Evolutionary conservation across 2,113 vertebrate species (phyloP).

Genomic region (Butorides virescens): DNA sequence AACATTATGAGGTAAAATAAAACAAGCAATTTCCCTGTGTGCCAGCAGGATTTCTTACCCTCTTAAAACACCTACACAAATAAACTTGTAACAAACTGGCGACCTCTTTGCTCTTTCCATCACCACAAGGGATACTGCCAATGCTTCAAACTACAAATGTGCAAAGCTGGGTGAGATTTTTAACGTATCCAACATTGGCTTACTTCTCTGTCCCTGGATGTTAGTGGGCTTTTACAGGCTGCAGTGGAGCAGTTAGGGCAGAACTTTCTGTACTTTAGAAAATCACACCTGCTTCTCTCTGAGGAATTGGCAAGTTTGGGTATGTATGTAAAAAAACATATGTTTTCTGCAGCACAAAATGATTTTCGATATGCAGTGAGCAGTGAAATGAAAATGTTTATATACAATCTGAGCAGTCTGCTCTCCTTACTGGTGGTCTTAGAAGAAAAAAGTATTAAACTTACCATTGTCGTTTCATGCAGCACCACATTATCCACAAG

Average conservation of each 20-base stretch:
- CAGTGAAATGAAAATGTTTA: not conserved
- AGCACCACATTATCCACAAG: not conserved
- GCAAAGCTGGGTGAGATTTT: not conserved
- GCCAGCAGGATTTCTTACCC: not conserved
- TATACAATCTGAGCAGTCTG: not conserved
- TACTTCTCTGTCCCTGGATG: not conserved
- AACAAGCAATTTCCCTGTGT: not conserved
- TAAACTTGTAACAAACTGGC: not conserved
- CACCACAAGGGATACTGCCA: not conserved
- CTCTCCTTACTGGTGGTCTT: not conserved
- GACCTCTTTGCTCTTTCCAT: not conserved
- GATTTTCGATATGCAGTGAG: not conserved
- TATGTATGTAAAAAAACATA: not conserved
- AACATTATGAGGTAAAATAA: not conserved
- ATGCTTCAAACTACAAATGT: not conserved
- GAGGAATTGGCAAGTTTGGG: not conserved
- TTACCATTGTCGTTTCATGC: not conserved
- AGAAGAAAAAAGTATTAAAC: not conserved
- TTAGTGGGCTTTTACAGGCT: not conserved
- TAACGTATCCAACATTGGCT: not conserved
- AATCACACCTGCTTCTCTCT: not conserved
- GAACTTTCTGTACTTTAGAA: not conserved
- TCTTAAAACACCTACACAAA: not conserved
- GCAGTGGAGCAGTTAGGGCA: not conserved
- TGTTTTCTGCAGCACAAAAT: not conserved